Evolutionary conservation across 2,113 vertebrate genomes (phyloP).

Genomic region (Dolichallabes microphthalmus): DNA sequence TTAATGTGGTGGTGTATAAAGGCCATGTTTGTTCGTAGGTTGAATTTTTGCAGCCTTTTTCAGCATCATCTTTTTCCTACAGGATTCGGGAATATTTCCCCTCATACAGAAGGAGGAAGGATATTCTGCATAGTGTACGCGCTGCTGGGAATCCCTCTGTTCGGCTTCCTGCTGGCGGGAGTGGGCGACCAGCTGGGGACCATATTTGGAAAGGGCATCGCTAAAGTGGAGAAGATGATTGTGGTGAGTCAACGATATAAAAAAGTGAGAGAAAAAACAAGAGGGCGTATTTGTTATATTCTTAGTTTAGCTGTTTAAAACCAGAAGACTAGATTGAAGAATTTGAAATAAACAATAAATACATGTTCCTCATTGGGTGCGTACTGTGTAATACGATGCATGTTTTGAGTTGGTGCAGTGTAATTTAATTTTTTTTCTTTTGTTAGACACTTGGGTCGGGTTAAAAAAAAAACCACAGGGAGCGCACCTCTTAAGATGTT

Average conservation of each 20-base stretch:
- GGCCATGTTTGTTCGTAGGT: too few species aligned
- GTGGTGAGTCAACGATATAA: conserved; percentile 78
- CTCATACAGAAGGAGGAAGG: conserved; percentile 92
- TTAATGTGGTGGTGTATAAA: too few species aligned
- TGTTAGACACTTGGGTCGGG: not conserved
- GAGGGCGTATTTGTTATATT: too few species aligned
- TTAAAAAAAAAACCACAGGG: not conserved
- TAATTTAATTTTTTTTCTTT: not conserved
- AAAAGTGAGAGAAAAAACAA: too few species aligned
- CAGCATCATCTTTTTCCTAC: conserved; percentile 45
- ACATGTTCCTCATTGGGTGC: not conserved
- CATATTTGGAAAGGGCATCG: conserved; percentile 96
- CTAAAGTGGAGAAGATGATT: conserved; percentile 95
- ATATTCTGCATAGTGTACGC: conserved; percentile 99
- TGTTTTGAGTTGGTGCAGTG: not conserved
- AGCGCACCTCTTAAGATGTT: not conserved
- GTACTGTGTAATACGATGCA: not conserved
- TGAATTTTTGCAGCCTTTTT: not conserved
- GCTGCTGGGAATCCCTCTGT: conserved; percentile 94
- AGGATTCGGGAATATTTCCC: conserved; percentile 98
- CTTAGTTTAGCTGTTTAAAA: not conserved
- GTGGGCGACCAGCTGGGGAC: conserved; percentile 97
- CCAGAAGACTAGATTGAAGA: not conserved
- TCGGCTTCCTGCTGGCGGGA: conserved; percentile 95
- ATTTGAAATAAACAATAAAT: not conserved